These are phyloP conservation scores for Callorhinus ursinus DNA, from an alignment of 2,113 vertebrate genomes.

Conservation along the genomic window DNA sequence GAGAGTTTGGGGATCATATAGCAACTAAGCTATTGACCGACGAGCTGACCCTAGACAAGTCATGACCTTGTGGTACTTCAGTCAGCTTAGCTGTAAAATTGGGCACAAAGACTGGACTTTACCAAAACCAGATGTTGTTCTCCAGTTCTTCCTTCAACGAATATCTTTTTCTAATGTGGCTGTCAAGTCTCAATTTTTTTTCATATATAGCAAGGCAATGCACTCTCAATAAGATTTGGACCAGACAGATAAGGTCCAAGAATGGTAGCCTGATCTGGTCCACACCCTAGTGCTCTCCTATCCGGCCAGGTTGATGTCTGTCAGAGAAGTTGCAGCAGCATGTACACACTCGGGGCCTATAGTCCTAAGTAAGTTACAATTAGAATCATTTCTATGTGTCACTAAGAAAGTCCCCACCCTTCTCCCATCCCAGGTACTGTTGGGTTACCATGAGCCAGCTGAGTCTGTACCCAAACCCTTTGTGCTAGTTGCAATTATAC, in stretches of 20 bases:
- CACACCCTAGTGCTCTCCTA: not conserved
- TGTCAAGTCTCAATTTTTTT: not conserved
- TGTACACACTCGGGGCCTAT: not conserved
- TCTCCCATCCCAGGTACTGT: not conserved
- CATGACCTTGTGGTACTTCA: conserved; percentile 56
- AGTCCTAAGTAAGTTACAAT: not conserved
- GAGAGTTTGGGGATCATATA: conserved; percentile 54
- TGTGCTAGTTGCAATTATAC: not conserved
- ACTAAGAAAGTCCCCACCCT: not conserved
- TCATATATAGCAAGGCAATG: not conserved
- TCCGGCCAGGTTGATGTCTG: not conserved
- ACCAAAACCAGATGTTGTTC: conserved; percentile 73
- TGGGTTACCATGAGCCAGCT: not conserved
- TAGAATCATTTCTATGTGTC: not conserved
- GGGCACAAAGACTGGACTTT: conserved; percentile 48
- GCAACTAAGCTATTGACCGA: conserved; percentile 71
- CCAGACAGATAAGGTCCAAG: not conserved
- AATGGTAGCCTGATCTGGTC: not conserved
- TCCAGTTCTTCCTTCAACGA: conserved; percentile 41
- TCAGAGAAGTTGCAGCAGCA: not conserved
- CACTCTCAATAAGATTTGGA: not conserved
- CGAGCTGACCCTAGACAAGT: conserved; percentile 48
- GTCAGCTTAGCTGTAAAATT: conserved; percentile 60
- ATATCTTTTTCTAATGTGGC: not conserved
- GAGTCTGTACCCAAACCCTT: not conserved